Conservation (phyloP, 2,113 vertebrate genomes). For the Stigmatopora argus region DNA sequence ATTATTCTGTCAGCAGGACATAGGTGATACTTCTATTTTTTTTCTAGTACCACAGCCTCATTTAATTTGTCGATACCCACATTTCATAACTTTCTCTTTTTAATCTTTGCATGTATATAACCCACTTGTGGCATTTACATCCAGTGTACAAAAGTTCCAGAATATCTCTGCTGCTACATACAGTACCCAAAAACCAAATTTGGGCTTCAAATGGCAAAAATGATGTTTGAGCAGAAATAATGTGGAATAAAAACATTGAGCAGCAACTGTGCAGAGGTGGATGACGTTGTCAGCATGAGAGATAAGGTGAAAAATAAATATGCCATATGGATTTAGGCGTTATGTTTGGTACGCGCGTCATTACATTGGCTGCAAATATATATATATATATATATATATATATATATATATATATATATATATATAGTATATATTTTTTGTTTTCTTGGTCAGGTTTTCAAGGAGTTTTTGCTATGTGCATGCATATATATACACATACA, state of each 20-base stretch:
- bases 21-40: neutral
- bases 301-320: slow-evolving; percentile 42
- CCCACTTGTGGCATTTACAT: slow-evolving; percentile 23
- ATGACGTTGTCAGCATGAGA: slow-evolving; percentile 36
- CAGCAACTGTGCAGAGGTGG: slow-evolving; percentile 42
- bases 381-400: too few relatives aligned
- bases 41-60: slow-evolving; percentile 5
- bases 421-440: neutral
- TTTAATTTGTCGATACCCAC: slow-evolving; percentile 6
- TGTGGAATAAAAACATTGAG: slow-evolving; percentile 17
- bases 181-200: slow-evolving; percentile 38
- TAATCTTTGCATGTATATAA: slow-evolving; percentile 16
- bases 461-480: slow-evolving; percentile 1
- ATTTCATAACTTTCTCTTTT: slow-evolving; percentile 24
- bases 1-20: neutral
- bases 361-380: slow-evolving; percentile 6
- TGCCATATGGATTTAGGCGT: slow-evolving; percentile 5
- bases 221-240: slow-evolving; percentile 11
- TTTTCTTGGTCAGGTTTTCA: neutral
- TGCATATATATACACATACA: too few relatives aligned
- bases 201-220: slow-evolving; percentile 27
- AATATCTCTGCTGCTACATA: slow-evolving; percentile 1
- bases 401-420: neutral
- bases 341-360: slow-evolving; percentile 1
- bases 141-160: neutral